Evolutionary conservation across 2,113 vertebrate species (phyloP).

Genomic region (Panurus biarmicus): DNA sequence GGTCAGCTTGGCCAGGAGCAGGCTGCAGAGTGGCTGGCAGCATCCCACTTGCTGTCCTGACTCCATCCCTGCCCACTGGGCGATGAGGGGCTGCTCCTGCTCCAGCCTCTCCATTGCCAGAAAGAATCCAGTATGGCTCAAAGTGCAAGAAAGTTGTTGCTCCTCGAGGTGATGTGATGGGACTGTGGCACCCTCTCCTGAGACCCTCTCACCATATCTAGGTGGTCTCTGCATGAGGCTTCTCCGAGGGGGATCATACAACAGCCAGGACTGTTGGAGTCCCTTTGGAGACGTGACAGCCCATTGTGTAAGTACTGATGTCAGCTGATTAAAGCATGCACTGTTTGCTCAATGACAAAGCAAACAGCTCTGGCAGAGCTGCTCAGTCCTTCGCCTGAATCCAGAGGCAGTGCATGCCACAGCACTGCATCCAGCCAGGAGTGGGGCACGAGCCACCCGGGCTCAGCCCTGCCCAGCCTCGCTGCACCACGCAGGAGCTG

Average conservation of each 20-base stretch:
- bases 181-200: fast-evolving
- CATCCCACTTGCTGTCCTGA: neutral
- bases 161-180: neutral
- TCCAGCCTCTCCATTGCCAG: neutral
- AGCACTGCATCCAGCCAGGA: fast-evolving
- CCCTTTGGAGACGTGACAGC: neutral
- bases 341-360: neutral
- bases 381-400: neutral
- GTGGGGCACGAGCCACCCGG: fast-evolving
- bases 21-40: neutral
- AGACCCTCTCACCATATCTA: fast-evolving
- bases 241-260: neutral
- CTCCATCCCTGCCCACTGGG: neutral
- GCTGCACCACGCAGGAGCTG: neutral
- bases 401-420: fast-evolving
- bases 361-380: neutral
- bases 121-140: neutral
- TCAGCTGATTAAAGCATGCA: neutral
- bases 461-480: fast-evolving
- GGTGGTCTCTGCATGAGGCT: neutral
- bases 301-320: neutral
- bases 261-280: neutral
- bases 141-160: fast-evolving
- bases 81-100: neutral
- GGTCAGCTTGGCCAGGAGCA: neutral